phyloP scores from a whole-genome alignment of 2,888 invertebrate genomes.

The Drosophila bunnanda region DNA sequence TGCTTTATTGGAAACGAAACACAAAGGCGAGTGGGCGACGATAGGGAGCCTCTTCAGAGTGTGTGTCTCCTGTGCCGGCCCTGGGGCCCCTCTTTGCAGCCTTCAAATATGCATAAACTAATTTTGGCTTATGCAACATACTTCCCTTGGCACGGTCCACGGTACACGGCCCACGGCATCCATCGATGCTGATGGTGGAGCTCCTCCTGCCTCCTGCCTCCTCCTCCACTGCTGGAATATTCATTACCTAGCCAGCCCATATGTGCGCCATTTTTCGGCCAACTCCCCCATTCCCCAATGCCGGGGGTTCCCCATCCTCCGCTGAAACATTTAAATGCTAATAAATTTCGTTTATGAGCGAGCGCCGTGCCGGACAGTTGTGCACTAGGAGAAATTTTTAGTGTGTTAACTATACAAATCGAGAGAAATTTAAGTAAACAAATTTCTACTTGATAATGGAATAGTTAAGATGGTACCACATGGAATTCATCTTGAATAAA shows the following conservation, averaged over 20 bases:
- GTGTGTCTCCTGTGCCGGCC: neutral
- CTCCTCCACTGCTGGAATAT: constrained; percentile 50
- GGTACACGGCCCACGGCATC: constrained; percentile 35
- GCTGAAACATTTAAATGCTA: constrained; percentile 68
- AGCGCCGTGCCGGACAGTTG: constrained; percentile 36
- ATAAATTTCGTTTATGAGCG: constrained; percentile 63
- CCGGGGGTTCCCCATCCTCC: neutral
- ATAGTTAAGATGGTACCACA: neutral
- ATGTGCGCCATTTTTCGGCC: constrained; percentile 39
- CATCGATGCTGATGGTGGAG: constrained; percentile 20
- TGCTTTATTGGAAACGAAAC: constrained; percentile 32
- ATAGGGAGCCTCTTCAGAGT: neutral
- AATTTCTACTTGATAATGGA: neutral
- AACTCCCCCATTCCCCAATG: constrained; percentile 2
- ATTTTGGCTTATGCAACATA: constrained; percentile 64
- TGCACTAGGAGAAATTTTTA: constrained; percentile 8
- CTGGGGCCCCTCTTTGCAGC: constrained; percentile 10
- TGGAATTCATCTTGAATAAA: too few relatives aligned
- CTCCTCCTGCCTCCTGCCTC: neutral
- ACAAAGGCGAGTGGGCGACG: constrained; percentile 35
- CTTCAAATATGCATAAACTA: constrained; percentile 68
- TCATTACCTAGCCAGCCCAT: constrained; percentile 53
- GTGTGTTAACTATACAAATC: neutral
- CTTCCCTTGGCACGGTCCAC: constrained; percentile 29
- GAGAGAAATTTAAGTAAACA: neutral